A percentile compares a stretch with the other conserved stretches of the same genome.
Conservation (phyloP, 2,113 vertebrate genomes). For the Menura novaehollandiae region DNA sequence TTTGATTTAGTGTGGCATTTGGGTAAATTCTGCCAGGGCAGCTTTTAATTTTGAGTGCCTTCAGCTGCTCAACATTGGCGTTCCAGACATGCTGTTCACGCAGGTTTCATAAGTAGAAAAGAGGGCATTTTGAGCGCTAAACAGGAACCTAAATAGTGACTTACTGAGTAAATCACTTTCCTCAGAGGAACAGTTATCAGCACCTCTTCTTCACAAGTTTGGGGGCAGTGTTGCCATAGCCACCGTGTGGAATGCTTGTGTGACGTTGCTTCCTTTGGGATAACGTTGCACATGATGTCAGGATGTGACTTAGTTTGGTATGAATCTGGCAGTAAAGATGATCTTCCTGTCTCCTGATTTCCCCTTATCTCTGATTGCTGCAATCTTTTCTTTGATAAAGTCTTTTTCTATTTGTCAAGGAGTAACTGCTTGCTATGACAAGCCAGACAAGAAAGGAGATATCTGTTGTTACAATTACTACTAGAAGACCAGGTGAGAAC, state of each 20-base stretch:
- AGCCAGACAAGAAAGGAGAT: background rate
- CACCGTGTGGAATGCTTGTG: background rate
- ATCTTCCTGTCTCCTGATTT: background rate
- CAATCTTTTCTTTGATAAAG: background rate
- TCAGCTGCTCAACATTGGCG: background rate
- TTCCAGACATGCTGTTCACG: background rate
- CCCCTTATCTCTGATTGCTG: background rate
- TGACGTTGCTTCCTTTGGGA: background rate
- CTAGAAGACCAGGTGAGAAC: background rate
- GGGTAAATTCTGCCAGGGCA: background rate
- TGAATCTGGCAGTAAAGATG: background rate
- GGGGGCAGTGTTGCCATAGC: accelerated
- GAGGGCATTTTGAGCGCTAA: background rate
- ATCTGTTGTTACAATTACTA: background rate
- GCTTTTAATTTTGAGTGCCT: background rate
- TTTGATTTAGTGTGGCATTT: background rate
- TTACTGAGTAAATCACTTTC: background rate
- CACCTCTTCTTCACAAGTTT: background rate
- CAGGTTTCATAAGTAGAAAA: background rate
- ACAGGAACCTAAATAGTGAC: background rate
- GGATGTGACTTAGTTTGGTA: background rate
- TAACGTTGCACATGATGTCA: background rate
- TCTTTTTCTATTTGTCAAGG: background rate
- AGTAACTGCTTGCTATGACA: background rate
- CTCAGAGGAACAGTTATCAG: background rate